phyloP scores from a whole-genome alignment of 2,888 invertebrate genomes.

The Brachylomia viminalis region DNA sequence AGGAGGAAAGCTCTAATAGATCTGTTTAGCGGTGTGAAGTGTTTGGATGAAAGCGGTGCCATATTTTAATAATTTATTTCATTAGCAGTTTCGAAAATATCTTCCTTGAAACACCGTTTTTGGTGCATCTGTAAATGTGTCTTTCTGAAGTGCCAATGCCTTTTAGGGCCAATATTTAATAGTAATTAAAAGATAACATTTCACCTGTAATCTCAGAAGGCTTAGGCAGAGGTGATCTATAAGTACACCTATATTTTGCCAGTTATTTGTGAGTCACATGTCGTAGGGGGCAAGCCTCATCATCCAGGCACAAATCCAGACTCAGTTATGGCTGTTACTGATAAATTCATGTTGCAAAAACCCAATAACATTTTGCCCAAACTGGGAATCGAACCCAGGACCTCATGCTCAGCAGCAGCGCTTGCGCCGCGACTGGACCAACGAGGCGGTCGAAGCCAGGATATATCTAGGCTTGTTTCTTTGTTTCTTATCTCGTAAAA shows the following conservation, averaged over 20 bases:
- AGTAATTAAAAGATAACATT: background rate
- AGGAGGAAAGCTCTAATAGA: conserved; percentile 34
- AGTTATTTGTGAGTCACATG: background rate
- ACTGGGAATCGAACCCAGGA: background rate
- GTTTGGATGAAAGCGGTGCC: conserved; percentile 34
- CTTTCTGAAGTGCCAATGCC: background rate
- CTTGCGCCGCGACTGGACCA: background rate
- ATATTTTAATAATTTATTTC: conserved; percentile 16
- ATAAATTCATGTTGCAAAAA: background rate
- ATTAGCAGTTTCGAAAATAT: background rate
- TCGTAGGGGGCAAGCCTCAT: background rate
- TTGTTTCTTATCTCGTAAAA: background rate
- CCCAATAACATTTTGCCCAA: background rate
- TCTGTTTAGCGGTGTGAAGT: conserved; percentile 40
- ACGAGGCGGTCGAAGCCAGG: background rate
- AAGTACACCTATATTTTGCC: background rate
- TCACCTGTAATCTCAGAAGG: background rate
- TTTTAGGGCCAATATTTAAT: background rate
- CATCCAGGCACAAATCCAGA: background rate
- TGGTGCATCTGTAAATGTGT: background rate
- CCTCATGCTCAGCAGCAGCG: background rate
- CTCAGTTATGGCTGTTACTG: background rate
- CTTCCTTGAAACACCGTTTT: background rate
- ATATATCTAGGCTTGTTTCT: background rate
- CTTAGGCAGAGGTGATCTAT: background rate